Evolutionary conservation across 2,113 vertebrate genomes (phyloP).

Genomic region (Bubo scandiacus): DNA sequence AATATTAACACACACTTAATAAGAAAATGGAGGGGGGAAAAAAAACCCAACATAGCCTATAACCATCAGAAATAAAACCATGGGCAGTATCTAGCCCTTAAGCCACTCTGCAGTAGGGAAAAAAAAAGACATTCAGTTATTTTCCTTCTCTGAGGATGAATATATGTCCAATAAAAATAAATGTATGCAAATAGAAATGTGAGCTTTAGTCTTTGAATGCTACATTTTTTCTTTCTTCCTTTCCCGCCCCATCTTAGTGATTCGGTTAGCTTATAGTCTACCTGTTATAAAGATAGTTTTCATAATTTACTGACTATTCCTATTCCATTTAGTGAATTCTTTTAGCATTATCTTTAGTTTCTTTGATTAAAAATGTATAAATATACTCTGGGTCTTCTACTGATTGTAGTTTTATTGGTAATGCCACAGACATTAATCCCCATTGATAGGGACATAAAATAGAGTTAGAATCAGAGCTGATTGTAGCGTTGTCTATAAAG

Average conservation of each 20-base stretch:
- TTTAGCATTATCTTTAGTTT: not conserved
- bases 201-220: not conserved
- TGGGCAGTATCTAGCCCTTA: not conserved
- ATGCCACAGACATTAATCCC: not conserved
- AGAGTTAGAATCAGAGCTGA: not conserved
- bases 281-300: not conserved
- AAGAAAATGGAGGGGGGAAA: not conserved
- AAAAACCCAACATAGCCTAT: not conserved
- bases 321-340: not conserved
- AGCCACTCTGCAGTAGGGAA: not conserved
- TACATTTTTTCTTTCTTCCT: not conserved
- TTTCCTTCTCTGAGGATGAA: not conserved
- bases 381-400: not conserved
- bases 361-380: not conserved
- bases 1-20: not conserved
- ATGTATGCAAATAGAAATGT: not conserved
- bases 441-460: accelerated
- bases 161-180: not conserved
- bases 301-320: not conserved
- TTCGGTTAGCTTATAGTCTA: not conserved
- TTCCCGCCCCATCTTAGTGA: not conserved
- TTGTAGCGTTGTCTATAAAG: not conserved
- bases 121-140: not conserved
- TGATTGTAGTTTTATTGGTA: not conserved
- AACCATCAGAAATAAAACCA: not conserved